Conservation (phyloP, 2,797 vertebrate genomes). For the Podarcis lilfordi region DNA sequence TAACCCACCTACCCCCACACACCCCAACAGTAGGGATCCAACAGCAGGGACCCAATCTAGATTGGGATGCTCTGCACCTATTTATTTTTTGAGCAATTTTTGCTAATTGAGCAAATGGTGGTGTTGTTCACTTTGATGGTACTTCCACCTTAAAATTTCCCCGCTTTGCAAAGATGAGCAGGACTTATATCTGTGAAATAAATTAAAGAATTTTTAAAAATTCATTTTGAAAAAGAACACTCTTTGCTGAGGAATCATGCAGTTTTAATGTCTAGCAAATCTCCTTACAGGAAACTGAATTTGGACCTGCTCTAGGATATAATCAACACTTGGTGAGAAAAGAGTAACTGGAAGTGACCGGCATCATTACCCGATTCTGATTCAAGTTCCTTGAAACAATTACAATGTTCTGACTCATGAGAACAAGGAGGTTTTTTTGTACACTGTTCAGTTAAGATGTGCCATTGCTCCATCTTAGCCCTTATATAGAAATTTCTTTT, state of each 20-base stretch:
- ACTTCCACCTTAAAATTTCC: too few relatives aligned
- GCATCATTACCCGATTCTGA: constrained; percentile 53
- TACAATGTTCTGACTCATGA: constrained; percentile 21
- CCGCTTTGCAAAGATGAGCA: too few relatives aligned
- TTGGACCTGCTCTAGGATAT: constrained; percentile 50
- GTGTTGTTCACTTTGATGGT: too few relatives aligned
- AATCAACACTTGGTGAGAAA: constrained; percentile 39
- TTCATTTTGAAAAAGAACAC: background rate
- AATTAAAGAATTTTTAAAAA: background rate
- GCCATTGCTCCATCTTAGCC: background rate
- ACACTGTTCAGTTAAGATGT: constrained; percentile 9
- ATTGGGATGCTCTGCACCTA: too few relatives aligned
- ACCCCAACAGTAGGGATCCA: too few relatives aligned
- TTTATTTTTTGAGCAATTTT: too few relatives aligned
- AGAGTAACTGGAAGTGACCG: constrained; percentile 64
- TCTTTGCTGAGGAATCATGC: background rate
- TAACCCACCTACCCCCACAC: too few relatives aligned
- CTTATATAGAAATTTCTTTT: background rate
- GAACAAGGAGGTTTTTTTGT: background rate
- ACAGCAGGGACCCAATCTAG: too few relatives aligned
- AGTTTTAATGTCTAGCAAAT: constrained; percentile 29
- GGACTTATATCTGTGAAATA: too few relatives aligned
- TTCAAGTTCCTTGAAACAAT: constrained; percentile 61
- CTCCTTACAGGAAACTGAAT: constrained; percentile 63
- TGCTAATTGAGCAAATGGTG: too few relatives aligned